These are phyloP conservation scores for Platalea minor DNA, from an alignment of 2,797 vertebrate species.

Conservation along the genomic window DNA sequence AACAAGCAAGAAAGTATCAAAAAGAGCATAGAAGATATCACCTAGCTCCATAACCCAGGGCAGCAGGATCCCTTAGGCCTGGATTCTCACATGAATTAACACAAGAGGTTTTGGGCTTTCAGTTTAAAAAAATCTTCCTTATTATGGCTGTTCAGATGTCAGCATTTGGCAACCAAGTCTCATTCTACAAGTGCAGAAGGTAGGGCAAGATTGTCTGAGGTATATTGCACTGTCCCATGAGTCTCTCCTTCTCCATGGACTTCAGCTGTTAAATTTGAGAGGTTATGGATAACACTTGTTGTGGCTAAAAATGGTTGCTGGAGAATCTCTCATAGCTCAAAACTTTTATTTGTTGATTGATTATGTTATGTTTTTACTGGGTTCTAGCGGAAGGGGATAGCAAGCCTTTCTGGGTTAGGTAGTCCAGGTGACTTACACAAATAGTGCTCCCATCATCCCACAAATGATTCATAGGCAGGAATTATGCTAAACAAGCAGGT, in stretches of 20 bases:
- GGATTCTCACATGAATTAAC: neutral
- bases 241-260: neutral
- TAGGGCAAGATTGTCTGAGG: neutral
- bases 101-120: neutral
- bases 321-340: neutral
- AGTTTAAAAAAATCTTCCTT: neutral
- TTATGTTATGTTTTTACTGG: neutral
- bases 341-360: neutral
- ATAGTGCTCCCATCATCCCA: neutral
- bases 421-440: neutral
- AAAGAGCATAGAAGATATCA: neutral
- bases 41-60: neutral
- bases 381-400: neutral
- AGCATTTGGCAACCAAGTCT: neutral
- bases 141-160: neutral
- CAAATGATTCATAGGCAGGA: neutral
- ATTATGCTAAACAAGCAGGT: neutral
- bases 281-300: neutral
- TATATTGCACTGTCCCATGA: neutral
- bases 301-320: neutral
- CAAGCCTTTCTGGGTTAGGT: neutral
- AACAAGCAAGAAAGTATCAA: neutral
- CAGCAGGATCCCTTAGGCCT: neutral
- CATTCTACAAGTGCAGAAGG: fast-evolving
- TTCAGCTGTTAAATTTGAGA: neutral